Conservation (phyloP, 2,113 vertebrate genomes). For the Istiophorus platypterus region DNA sequence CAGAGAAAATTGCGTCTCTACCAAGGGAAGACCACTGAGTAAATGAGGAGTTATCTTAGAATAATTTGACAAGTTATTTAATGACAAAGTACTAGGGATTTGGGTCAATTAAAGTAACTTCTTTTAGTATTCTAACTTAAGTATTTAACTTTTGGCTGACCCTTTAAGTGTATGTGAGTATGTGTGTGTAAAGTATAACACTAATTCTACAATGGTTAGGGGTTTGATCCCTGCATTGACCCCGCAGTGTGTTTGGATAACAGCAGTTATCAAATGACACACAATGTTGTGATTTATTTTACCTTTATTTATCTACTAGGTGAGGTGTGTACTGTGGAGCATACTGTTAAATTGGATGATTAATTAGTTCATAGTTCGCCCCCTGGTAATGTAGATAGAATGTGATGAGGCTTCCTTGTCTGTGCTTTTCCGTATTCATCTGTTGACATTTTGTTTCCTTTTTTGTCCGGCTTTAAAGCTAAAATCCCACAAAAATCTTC, state of each 20-base stretch:
- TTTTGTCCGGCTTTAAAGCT: conserved; percentile 49
- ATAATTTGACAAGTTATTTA: conserved; percentile 25
- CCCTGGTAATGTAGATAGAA: conserved; percentile 52
- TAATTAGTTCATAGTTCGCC: conserved; percentile 66
- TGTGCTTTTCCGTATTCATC: conserved; percentile 34
- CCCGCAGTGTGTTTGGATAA: background rate
- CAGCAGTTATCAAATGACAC: conserved; percentile 14
- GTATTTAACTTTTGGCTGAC: conserved; percentile 23
- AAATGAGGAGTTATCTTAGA: background rate
- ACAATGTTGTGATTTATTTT: conserved; percentile 39
- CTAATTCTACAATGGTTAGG: background rate
- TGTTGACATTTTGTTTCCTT: conserved; percentile 64
- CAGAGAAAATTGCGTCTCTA: background rate
- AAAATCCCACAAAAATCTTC: conserved; percentile 33
- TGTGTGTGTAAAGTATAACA: background rate
- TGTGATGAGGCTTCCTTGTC: conserved; percentile 50
- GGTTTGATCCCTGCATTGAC: conserved; percentile 14
- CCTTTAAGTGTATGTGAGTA: conserved; percentile 18
- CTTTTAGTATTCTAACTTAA: background rate
- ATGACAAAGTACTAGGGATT: background rate
- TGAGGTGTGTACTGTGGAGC: conserved; percentile 30
- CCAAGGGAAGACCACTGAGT: background rate
- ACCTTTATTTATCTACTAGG: conserved; percentile 33
- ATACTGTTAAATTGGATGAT: conserved; percentile 58
- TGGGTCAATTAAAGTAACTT: background rate